Base-by-base conservation (phyloP, 2,797 vertebrate genomes). In the Melanotaenia pygmaea region DNA sequence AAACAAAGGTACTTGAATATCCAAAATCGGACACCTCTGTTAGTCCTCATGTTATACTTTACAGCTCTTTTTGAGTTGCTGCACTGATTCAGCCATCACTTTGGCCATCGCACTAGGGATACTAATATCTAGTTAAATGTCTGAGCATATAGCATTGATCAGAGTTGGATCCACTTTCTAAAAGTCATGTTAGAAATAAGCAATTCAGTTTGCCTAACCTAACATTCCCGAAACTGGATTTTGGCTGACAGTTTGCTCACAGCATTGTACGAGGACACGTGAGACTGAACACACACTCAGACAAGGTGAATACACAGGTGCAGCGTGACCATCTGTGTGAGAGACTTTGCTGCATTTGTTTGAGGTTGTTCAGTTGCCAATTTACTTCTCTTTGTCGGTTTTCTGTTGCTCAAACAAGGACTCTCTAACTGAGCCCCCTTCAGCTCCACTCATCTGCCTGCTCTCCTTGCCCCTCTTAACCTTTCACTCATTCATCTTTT, bases 391-490 rank as follows among this genome's bases (percentile, higher is more conserved):
- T 81, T 83, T 86, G 74, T 82, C 70, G 59, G 79, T 64, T 61
- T 82, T 51, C 59, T 69, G 59, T 85, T 82, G 83, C 84, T 80
- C 74, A 68, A 70, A 72, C 75, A 68, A 64, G 66, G 59, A 8
- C 76, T 70, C 76, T 85, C 83, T 83, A 77, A 64, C 80, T 80
- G 86, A 88, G 82, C 64, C 86, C 73, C 80, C 86, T 88, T 88
- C 86, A 89, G 89, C 87, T 73, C 13, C 80, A 77, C 84, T 81
- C 6, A 66, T 75, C 84, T 70, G 83, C 24, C 37, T 0, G 45
- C 82, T 61, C 76, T 54, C 50, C 60, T 56, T 40, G 22, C 47
- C 68, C 71, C 53, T 64, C 73, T 77, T 77, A 91, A 83, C 75
- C 76, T 56, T 74, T 74, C 56, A 59, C 73, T 82, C 72, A 64